Conservation (phyloP, 2,797 vertebrate genomes). For the Pitangus sulphuratus region DNA sequence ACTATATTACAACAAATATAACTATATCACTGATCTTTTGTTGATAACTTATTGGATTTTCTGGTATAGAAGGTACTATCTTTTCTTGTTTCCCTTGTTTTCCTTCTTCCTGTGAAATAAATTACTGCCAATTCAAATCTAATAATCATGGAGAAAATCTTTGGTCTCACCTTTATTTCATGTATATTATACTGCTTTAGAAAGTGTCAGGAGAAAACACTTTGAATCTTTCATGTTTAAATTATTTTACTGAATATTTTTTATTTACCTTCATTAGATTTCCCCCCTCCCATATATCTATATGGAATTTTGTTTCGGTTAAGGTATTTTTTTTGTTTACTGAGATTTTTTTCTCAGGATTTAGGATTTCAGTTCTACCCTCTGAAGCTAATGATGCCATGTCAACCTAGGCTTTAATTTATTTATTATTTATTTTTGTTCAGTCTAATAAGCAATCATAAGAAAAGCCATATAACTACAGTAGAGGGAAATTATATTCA, state of each 20-base stretch:
- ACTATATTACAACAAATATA: not conserved
- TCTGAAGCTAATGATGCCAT: not conserved
- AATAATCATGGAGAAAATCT: not conserved
- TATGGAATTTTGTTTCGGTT: not conserved
- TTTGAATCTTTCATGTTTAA: not conserved
- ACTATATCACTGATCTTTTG: not conserved
- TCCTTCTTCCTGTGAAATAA: not conserved
- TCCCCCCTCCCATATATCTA: not conserved
- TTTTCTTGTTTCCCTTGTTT: not conserved
- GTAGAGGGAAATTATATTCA: not conserved
- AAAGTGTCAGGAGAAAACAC: not conserved
- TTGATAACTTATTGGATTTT: not conserved
- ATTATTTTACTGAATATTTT: not conserved
- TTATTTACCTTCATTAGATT: not conserved
- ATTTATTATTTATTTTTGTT: not conserved
- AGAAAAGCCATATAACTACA: not conserved
- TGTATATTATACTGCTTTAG: not conserved
- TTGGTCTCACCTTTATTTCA: not conserved
- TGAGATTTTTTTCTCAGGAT: not conserved
- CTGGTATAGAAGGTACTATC: not conserved
- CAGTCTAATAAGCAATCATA: not conserved
- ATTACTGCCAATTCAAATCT: not conserved
- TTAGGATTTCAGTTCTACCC: not conserved
- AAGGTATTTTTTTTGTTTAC: not conserved
- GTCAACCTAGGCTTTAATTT: not conserved